phyloP scores from a whole-genome alignment of 2,888 invertebrate species.

The Yponomeuta evonymella region DNA sequence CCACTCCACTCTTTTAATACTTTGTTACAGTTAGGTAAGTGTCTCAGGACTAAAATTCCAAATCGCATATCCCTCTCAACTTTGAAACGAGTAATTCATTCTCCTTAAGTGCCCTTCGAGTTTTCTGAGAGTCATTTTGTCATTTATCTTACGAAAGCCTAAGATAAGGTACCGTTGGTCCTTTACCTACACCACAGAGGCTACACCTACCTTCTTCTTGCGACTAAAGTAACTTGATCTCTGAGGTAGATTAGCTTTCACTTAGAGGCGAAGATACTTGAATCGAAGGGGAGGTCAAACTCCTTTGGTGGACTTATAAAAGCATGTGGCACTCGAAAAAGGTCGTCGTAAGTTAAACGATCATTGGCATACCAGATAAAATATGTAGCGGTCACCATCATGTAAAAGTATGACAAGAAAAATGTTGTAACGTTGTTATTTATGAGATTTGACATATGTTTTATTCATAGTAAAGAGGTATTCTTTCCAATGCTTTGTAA shows the following conservation, averaged over 20 bases:
- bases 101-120: conserved; percentile 7
- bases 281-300: conserved; percentile 40
- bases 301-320: conserved; percentile 42
- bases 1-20: conserved; percentile 28
- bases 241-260: conserved; percentile 4
- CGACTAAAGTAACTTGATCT: not conserved
- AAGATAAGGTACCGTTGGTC: conserved; percentile 14
- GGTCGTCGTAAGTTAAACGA: conserved; percentile 62
- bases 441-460: not conserved
- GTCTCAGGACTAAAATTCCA: not conserved
- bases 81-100: not conserved
- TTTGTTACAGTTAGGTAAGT: not conserved
- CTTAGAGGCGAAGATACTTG: conserved; percentile 20
- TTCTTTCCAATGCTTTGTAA: too few species aligned
- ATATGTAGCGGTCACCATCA: conserved; percentile 69
- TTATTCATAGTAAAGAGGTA: too few species aligned
- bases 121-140: conserved; percentile 11
- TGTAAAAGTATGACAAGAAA: not conserved
- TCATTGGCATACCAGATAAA: conserved; percentile 69
- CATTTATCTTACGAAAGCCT: not conserved
- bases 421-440: not conserved
- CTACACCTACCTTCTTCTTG: not conserved
- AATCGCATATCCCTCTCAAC: conserved; percentile 6
- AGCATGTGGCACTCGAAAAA: conserved; percentile 47
- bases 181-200: conserved; percentile 8